Evolutionary conservation across 2,113 vertebrate genomes (phyloP), one percentile per base, ranked within the genome.

Genomic region (Leptobrachium leishanense): DNA sequence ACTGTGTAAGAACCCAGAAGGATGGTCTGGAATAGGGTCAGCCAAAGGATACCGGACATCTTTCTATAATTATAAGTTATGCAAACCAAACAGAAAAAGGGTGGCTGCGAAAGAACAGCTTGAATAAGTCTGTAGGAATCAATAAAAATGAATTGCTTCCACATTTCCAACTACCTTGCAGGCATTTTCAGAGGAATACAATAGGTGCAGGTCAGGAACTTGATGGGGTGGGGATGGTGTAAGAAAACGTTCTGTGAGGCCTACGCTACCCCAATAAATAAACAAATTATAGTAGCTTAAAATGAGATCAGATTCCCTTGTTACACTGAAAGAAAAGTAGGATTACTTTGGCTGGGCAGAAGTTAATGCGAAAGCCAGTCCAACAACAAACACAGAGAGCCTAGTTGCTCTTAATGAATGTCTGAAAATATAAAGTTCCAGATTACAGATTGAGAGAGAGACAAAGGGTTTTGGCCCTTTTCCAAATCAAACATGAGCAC

Each of bases 401-500:
- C 39, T 31, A 78, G 43, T 78, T 62, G 63, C 42, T 54, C 12
- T 62, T 65, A 72, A 71, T 65, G 69, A 66, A 50, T 39, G 43
- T 31, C 46, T 55, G 11, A 72, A 72, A 31, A 31, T 31, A 72
- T 78, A 67, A 72, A 53, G 31, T 43, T 72, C 44, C 43, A 79
- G 76, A 79, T 68, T 62, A 72, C 69, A 72, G 64, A 54, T 65
- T 13, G 42, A 72, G 39, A 79, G 59, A 72, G 39, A 79, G 59
- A 72, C 57, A 79, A 72, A 78, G 59, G 53, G 72, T 13, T 54
- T 79, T 72, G 76, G 68, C 72, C 20, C 2, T 53, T 65, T 43
- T 59, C 68, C 76, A 79, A 72, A 53, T 79, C 59, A 72, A 63
- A 64, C 59, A 79, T 79, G 57, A 79, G 72, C 76, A 72, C 46